Evolutionary conservation across 2,888 invertebrate species (phyloP).

Genomic region (Eristalinus aeneus): DNA sequence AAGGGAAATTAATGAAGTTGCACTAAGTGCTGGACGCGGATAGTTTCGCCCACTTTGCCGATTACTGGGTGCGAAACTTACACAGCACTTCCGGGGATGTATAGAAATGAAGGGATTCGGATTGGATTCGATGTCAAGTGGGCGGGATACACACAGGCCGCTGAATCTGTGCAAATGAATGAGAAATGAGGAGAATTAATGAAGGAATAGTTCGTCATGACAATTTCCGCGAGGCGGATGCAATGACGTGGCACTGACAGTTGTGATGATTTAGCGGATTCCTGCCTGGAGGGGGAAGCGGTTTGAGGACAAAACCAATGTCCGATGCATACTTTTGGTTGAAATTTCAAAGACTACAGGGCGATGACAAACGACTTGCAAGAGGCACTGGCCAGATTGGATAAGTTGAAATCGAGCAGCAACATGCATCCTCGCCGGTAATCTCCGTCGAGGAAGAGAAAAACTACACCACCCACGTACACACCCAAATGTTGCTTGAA

Average conservation of each 20-base stretch:
- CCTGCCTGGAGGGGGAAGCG: not conserved
- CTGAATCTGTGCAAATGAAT: slow-evolving; percentile 13
- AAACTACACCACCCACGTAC: not conserved
- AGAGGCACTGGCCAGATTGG: no score
- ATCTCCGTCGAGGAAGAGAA: not conserved
- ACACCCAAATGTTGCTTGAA: not conserved
- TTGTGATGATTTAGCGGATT: slow-evolving; percentile 30
- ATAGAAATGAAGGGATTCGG: slow-evolving; percentile 9
- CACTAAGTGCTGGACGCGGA: slow-evolving; percentile 35
- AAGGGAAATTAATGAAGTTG: slow-evolving; percentile 48
- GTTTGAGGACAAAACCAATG: not conserved
- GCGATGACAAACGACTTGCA: no score
- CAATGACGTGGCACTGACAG: slow-evolving; percentile 28
- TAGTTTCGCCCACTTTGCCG: slow-evolving; percentile 33
- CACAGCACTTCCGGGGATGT: slow-evolving; percentile 16
- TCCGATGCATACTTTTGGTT: not conserved
- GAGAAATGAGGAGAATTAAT: slow-evolving; percentile 23
- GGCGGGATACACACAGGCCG: not conserved
- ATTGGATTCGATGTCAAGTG: not conserved
- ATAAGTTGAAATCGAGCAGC: no score
- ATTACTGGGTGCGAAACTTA: slow-evolving; percentile 41
- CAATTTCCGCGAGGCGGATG: not conserved
- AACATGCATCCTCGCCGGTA: no score
- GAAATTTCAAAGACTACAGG: not conserved
- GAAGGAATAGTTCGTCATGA: slow-evolving; percentile 35